Percentiles rank a stretch among this genome's conserved stretches.
These are phyloP conservation scores for Amblyraja radiata DNA, from an alignment of 2,797 vertebrate genomes.

Conservation along the genomic window DNA sequence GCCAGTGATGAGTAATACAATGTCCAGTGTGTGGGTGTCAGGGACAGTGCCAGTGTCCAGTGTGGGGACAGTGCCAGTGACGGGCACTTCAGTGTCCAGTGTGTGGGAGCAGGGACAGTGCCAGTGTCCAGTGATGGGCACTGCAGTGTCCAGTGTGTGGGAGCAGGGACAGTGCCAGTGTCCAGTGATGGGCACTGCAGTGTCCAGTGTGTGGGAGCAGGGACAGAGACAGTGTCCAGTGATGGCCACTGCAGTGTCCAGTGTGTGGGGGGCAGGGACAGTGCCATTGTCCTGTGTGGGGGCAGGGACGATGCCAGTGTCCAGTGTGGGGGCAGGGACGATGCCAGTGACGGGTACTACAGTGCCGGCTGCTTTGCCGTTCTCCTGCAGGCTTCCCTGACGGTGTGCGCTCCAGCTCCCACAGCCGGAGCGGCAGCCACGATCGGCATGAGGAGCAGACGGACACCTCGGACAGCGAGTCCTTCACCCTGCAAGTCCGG, in stretches of 20 bases:
- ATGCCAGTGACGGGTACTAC: not conserved
- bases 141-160: no score
- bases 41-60: no score
- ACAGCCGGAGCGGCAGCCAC: conserved; percentile 79
- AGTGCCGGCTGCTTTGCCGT: no score
- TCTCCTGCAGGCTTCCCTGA: conserved; percentile 46
- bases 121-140: no score
- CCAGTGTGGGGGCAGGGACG: not conserved
- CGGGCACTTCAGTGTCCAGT: no score
- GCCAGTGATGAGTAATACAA: no score
- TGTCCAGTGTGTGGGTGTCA: no score
- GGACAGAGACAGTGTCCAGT: not conserved
- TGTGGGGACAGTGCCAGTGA: no score
- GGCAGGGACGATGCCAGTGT: conserved; percentile 13
- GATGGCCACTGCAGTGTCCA: not conserved
- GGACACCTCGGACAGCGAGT: conserved; percentile 83
- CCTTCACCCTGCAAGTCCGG: conserved; percentile 66
- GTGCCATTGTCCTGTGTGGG: conserved; percentile 6
- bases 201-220: not conserved
- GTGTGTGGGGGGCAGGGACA: not conserved
- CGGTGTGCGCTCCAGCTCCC: conserved; percentile 71
- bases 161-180: not conserved
- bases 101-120: no score
- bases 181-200: not conserved
- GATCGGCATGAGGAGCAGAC: conserved; percentile 76